These are phyloP conservation scores for Lepidurus apus DNA, from an alignment of 1,140 invertebrate genomes.

Conservation along the genomic window DNA sequence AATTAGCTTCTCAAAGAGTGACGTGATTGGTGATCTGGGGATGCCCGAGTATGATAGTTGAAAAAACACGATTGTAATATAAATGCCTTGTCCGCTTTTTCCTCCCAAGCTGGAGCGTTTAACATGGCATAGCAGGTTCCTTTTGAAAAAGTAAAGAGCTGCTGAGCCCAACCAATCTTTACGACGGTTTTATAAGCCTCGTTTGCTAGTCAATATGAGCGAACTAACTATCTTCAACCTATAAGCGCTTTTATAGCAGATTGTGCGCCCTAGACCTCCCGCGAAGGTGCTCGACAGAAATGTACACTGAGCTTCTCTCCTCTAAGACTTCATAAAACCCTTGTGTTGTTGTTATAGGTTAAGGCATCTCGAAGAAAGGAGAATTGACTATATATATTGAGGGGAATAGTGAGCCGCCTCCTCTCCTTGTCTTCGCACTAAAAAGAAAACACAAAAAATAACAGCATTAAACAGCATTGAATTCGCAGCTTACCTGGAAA, in stretches of 20 bases:
- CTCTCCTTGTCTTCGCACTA: neutral
- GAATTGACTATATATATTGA: neutral
- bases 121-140: neutral
- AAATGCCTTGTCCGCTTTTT: neutral
- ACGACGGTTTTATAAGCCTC: neutral
- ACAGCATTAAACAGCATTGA: neutral
- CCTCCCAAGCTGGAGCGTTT: neutral
- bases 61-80: neutral
- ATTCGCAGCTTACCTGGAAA: neutral
- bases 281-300: slow-evolving; percentile 13
- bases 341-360: neutral
- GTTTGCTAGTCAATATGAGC: slow-evolving; percentile 19
- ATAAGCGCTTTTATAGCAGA: slow-evolving; percentile 10
- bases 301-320: slow-evolving; percentile 6
- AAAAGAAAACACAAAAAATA: neutral
- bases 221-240: slow-evolving; percentile 13
- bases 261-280: slow-evolving; percentile 4
- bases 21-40: neutral
- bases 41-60: neutral
- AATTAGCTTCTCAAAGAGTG: slow-evolving; percentile 11
- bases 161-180: slow-evolving; percentile 9
- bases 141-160: neutral
- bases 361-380: neutral
- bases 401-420: neutral
- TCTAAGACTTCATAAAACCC: slow-evolving; percentile 16